Evolutionary conservation across 1,140 invertebrate species (phyloP), one percentile per base, ranked within the genome.

Genomic region (Calosoma granatense): DNA sequence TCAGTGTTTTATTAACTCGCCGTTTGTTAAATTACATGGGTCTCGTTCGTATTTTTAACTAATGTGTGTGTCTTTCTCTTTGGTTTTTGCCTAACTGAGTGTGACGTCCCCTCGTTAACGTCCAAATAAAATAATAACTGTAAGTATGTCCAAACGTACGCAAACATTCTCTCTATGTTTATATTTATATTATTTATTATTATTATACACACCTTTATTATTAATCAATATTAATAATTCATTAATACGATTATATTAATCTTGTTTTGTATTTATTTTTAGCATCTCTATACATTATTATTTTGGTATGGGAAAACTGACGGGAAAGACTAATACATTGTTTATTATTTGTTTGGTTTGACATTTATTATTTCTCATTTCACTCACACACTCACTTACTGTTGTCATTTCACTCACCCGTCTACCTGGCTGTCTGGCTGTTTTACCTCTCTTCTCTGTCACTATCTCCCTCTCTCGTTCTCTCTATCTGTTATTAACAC

Each of bases 21-120:
- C 17, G 41, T 47, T 17, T 47, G 6, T 11, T 11, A 17, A 11
- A 47, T 4, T 9, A 9, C 6, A 47, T 47, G 9, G 41, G 9
- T 47, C 17, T 11, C 17, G 9, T 17, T 11, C 15, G 6, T 58
- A n/a, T n/a, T n/a, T n/a, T 57, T 61, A 53, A 63, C 64, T 65
- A 64, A 67, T 65, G 60, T 66, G 60, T 65, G 66, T 72, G 67
- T 72, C 66, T 72, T 71, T 71, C 68, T 70, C 70, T 68, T 70
- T 70, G 71, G 67, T 68, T 71, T 69, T 69, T 71, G 68, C 69
- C 65, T 68, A 70, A 71, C 69, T 67, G 70, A 71, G 70, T 70
- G 69, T 64, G 20, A 22, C 17, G 20, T 21, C 21, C 53, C 67
- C 66, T 68, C 68, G 65, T 61, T 67, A 70, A 69, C 65, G 59